Conservation (phyloP, 2,797 vertebrate species). For the Dallia pectoralis region DNA sequence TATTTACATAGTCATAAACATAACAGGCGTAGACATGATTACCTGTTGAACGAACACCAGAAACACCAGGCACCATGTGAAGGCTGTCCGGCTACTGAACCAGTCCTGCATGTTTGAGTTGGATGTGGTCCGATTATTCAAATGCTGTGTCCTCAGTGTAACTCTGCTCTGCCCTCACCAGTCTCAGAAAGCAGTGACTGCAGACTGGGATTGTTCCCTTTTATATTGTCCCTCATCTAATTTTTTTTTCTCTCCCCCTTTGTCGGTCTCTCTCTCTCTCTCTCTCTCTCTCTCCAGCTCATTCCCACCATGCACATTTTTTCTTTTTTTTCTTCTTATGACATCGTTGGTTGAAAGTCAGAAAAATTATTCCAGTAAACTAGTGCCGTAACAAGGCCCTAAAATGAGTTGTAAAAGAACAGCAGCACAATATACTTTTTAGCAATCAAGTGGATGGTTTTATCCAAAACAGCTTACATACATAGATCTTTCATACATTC, state of each 20-base stretch:
- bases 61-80: slow-evolving; percentile 34
- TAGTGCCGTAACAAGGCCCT: background rate
- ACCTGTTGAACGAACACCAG: slow-evolving; percentile 50
- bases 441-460: too few species aligned
- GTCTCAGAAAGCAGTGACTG: background rate
- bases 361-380: background rate
- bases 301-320: too few species aligned
- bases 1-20: background rate
- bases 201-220: background rate
- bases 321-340: background rate
- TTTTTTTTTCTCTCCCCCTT: background rate
- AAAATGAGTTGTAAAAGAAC: background rate
- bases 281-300: background rate
- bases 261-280: background rate
- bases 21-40: background rate
- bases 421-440: too few species aligned
- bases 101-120: slow-evolving; percentile 47
- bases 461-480: too few species aligned
- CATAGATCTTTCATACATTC: too few species aligned
- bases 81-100: slow-evolving; percentile 23
- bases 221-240: background rate
- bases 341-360: background rate
- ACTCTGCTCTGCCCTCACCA: background rate
- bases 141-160: background rate
- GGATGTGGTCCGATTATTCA: background rate